Evolutionary conservation across 30 jellyfish, hydroid and myxozoan species (phyloP).

Genomic region (Morbakka virulenta): DNA sequence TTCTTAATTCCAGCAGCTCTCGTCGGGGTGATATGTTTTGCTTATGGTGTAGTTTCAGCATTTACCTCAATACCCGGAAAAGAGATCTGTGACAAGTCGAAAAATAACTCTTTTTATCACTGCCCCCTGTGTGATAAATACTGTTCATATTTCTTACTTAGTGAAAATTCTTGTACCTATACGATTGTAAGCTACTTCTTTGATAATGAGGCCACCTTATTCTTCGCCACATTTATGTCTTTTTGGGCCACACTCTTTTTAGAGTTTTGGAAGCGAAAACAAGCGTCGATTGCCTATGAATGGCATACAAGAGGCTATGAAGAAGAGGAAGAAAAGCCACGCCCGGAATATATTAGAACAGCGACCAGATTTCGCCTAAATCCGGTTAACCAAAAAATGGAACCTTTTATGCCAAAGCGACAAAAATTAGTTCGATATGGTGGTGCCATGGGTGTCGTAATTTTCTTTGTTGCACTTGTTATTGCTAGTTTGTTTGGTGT

Average conservation of each 20-base stretch:
- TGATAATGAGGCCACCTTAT: slow-evolving; percentile 16
- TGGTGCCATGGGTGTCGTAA: slow-evolving; percentile 56
- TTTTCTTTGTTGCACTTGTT: slow-evolving; percentile 31
- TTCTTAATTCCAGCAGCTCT: slow-evolving; percentile 52
- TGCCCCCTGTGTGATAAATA: slow-evolving; percentile 29
- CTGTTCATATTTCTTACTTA: neutral
- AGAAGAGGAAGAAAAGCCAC: slow-evolving; percentile 26
- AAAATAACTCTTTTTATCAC: neutral
- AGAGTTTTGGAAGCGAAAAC: slow-evolving; percentile 52
- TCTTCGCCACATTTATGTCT: slow-evolving; percentile 24
- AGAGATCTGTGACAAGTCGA: slow-evolving; percentile 3
- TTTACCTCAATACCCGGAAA: neutral
- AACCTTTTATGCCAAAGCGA: slow-evolving; percentile 27
- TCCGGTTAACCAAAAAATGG: slow-evolving; percentile 46
- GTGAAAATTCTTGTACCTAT: slow-evolving; percentile 6
- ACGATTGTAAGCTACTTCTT: slow-evolving; percentile 10
- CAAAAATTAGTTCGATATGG: neutral
- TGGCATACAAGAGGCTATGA: slow-evolving; percentile 39
- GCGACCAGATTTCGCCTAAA: slow-evolving; percentile 17
- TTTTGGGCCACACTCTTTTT: slow-evolving; percentile 42
- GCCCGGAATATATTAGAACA: slow-evolving; percentile 52
- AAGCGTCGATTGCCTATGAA: slow-evolving; percentile 27
- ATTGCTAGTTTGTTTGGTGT: slow-evolving; percentile 57
- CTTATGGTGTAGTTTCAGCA: neutral
- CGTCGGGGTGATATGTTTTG: slow-evolving; percentile 11